Base-by-base conservation (phyloP, 2,888 invertebrate genomes). In the Hesperia comma region DNA sequence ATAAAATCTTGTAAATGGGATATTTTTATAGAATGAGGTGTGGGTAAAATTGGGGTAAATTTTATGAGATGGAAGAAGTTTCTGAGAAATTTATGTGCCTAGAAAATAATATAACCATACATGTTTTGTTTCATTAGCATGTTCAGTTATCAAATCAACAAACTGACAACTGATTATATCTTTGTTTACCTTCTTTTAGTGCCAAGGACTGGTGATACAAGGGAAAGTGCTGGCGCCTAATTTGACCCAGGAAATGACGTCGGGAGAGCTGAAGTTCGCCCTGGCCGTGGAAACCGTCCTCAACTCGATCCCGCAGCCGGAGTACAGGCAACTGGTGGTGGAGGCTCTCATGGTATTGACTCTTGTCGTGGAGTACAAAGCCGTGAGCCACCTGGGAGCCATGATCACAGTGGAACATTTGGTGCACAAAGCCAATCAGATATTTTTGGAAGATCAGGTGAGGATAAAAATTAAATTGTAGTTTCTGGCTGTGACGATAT, bases 171-270 rank as follows among this genome's bases (percentile, higher is more conserved):
- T 26, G 2, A 26, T 26, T 4, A 4, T 4, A 26, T 26, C 2
- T 26, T 26, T 26, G 26, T 26, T 26, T 26, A 26, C 26, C 5
- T 37, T 61, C 14, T 87, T 82, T 14, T 77, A 92, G 96, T 99
- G 99, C 80, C 97, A 98, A 93, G 99, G 99, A 2, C 91, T 99
- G 63, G 95, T 97, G 8, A 98, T 99, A 71, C 98, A 98, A 85
- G 98, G 97, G 0, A 96, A 97, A 83, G 94, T 98, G 32, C 90
- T 99, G 21, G 97, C 97, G 63, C 98, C 98, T 80, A 97, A 97
- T 86, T 92, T 99, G 61, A 99, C 99, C 0, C 98, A 98, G 92
- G 99, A 99, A 95, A 99, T 99, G 99, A 99, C 99, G 0, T 95
- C 99, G 0, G 99, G 99, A 51, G 99, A 99, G 90, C 90, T 99